Evolutionary conservation across 1,140 invertebrate genomes (phyloP).

Genomic region (Drosophila pseudoobscura): DNA sequence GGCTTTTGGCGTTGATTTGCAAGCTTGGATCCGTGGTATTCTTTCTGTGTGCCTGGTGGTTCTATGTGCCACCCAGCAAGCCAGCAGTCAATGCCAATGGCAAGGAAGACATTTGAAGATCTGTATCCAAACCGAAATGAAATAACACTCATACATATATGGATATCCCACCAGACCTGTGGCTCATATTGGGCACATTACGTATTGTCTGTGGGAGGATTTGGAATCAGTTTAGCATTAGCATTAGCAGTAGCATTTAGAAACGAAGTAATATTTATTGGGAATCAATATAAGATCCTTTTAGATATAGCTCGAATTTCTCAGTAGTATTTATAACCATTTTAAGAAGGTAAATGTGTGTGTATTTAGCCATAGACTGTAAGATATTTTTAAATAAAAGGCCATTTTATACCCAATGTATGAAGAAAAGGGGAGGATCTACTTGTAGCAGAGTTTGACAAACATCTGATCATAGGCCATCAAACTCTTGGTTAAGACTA

Average conservation of each 20-base stretch:
- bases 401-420: not conserved
- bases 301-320: not conserved
- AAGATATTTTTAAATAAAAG: not conserved
- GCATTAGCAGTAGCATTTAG: constrained; percentile 8
- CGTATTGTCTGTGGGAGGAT: constrained; percentile 1
- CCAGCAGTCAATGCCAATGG: constrained; percentile 9
- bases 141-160: not conserved
- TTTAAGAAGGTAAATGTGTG: constrained; percentile 1
- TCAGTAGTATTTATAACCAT: constrained; percentile 9
- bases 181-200: constrained; percentile 36
- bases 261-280: constrained; percentile 12
- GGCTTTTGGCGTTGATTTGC: constrained; percentile 86
- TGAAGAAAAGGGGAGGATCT: not conserved
- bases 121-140: constrained; percentile 18
- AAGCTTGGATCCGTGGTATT: constrained; percentile 87
- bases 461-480: constrained; percentile 16
- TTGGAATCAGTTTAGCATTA: constrained; percentile 2
- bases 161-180: constrained; percentile 4
- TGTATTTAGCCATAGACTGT: no score
- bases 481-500: constrained; percentile 28
- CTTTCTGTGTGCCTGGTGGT: constrained; percentile 89
- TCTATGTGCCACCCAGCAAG: constrained; percentile 85
- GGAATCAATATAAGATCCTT: not conserved
- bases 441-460: constrained; percentile 28
- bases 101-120: constrained; percentile 29